phyloP scores from a whole-genome alignment of 2,888 invertebrate genomes.

The Epistrophella euchroma region DNA sequence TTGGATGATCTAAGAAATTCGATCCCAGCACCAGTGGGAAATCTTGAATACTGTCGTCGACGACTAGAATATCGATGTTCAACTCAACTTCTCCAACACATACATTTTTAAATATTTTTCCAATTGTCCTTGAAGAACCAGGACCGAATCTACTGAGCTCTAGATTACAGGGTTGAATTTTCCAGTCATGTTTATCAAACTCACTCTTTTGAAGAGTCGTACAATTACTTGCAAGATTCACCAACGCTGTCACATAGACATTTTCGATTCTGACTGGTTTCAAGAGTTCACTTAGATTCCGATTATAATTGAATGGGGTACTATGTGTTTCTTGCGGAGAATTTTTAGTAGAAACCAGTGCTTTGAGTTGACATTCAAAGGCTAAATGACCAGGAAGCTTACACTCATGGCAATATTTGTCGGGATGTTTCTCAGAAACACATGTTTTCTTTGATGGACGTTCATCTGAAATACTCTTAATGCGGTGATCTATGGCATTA shows the following conservation, averaged over 20 bases:
- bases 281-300: constrained; percentile 24
- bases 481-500: not conserved
- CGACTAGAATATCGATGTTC: constrained; percentile 38
- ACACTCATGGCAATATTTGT: no score
- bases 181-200: constrained; percentile 43
- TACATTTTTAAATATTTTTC: constrained; percentile 45
- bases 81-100: constrained; percentile 22
- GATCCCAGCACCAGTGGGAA: constrained; percentile 29
- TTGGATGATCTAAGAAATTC: constrained; percentile 43
- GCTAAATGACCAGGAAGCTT: not conserved
- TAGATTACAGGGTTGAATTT: constrained; percentile 33
- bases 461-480: not conserved
- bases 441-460: not conserved
- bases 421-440: not conserved
- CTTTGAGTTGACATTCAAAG: not conserved
- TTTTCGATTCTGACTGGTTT: constrained; percentile 27
- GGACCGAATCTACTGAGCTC: constrained; percentile 19
- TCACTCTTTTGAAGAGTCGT: constrained; percentile 39
- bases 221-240: constrained; percentile 48
- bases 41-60: constrained; percentile 41
- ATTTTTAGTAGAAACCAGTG: not conserved
- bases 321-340: not conserved
- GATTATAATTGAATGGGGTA: not conserved
- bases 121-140: constrained; percentile 13
- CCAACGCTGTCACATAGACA: constrained; percentile 22